Evolutionary conservation across 1,140 invertebrate species (phyloP).

Genomic region (Drosophila kanapiae): DNA sequence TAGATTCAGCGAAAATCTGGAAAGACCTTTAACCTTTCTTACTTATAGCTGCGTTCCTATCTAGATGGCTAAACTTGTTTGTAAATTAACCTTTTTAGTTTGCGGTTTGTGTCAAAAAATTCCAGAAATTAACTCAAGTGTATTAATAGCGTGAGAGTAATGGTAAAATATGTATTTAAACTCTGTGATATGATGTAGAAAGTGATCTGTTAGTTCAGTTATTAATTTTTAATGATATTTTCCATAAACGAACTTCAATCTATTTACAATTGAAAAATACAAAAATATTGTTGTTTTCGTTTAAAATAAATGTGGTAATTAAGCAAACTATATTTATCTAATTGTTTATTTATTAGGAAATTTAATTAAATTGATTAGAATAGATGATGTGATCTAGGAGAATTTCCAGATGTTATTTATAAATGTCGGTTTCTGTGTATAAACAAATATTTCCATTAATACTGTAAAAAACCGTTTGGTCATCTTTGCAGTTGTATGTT

Average conservation of each 20-base stretch:
- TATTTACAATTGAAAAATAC: neutral
- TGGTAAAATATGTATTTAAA: neutral
- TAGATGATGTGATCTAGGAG: neutral
- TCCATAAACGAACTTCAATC: neutral
- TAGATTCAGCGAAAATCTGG: no score
- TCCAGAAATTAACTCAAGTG: neutral
- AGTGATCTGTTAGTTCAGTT: neutral
- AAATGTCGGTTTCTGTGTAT: neutral
- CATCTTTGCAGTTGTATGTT: neutral
- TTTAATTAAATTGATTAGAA: neutral
- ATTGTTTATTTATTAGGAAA: neutral
- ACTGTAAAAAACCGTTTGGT: neutral
- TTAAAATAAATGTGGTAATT: conserved; percentile 7
- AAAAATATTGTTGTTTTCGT: neutral
- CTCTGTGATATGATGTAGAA: no score
- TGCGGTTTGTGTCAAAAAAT: neutral
- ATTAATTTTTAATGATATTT: neutral
- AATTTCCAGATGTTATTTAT: neutral
- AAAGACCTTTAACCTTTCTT: neutral
- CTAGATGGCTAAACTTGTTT: neutral
- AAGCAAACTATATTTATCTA: no score
- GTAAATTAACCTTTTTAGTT: neutral
- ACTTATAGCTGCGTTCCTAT: neutral
- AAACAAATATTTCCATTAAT: neutral
- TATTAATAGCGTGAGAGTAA: neutral